Evolutionary conservation across 2,888 invertebrate species (phyloP).

Genomic region (Amitus sp.): DNA sequence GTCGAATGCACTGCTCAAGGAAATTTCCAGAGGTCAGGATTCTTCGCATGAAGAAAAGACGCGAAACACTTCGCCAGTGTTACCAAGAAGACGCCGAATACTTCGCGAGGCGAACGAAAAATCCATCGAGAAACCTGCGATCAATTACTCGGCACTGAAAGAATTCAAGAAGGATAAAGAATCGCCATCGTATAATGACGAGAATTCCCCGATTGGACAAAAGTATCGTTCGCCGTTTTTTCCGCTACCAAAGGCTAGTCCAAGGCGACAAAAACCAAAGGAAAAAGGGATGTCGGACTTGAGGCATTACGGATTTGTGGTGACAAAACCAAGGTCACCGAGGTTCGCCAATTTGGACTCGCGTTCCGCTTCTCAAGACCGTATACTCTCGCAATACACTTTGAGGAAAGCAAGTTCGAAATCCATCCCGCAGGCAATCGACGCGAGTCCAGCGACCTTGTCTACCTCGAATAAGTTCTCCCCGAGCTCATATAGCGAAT

Average conservation of each 20-base stretch:
- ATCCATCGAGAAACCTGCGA: background rate
- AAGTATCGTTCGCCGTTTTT: no score
- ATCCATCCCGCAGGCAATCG: background rate
- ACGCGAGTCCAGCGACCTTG: background rate
- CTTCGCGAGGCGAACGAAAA: background rate
- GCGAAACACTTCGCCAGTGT: background rate
- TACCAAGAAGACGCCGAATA: background rate
- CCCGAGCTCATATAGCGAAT: background rate
- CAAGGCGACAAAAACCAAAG: background rate
- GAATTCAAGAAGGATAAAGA: background rate
- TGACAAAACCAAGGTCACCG: background rate
- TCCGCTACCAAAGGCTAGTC: no score
- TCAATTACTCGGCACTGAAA: background rate
- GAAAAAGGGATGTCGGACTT: background rate
- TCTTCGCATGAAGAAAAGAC: background rate
- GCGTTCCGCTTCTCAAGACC: background rate
- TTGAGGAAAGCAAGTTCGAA: background rate
- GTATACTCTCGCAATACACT: background rate
- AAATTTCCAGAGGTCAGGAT: background rate
- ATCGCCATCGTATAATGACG: no score
- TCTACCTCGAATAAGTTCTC: background rate
- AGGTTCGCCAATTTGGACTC: background rate
- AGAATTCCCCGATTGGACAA: no score
- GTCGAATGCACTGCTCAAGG: no score
- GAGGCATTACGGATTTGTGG: background rate